phyloP scores from a whole-genome alignment of 1,140 invertebrate species.

The Yoshiicerus persimilis region DNA sequence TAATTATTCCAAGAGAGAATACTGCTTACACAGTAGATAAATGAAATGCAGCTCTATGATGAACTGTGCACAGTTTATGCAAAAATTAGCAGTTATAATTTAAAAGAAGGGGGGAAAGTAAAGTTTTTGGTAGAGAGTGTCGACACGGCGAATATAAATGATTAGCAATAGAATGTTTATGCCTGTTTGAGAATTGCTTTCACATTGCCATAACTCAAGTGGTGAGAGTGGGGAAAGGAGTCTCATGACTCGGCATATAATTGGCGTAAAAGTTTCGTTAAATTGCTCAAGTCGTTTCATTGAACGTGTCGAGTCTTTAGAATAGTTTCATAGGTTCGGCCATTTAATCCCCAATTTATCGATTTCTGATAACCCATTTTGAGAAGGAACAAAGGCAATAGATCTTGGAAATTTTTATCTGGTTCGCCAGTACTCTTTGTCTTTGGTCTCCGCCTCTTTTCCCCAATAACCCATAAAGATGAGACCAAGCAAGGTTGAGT shows the following conservation, averaged over 20 bases:
- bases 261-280: constrained; percentile 17
- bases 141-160: background rate
- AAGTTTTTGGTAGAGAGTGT: background rate
- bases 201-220: background rate
- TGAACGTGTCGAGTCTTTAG: background rate
- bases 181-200: background rate
- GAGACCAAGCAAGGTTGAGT: background rate
- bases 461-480: constrained; percentile 22
- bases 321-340: background rate
- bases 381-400: background rate
- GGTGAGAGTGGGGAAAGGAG: background rate
- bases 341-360: constrained; percentile 22
- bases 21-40: no score
- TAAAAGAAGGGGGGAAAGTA: background rate
- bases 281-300: background rate
- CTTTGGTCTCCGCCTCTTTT: background rate
- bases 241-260: constrained; percentile 22
- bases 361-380: constrained; percentile 22
- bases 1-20: background rate
- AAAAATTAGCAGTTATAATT: background rate
- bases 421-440: background rate
- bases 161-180: constrained; percentile 19
- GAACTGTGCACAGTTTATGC: no score
- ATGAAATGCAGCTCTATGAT: no score
- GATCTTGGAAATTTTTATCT: constrained; percentile 15